Percentiles rank a stretch among this genome's conserved stretches.
Evolutionary conservation across 2,797 vertebrate genomes (phyloP).

Genomic region (Rousettus madagascariensis): DNA sequence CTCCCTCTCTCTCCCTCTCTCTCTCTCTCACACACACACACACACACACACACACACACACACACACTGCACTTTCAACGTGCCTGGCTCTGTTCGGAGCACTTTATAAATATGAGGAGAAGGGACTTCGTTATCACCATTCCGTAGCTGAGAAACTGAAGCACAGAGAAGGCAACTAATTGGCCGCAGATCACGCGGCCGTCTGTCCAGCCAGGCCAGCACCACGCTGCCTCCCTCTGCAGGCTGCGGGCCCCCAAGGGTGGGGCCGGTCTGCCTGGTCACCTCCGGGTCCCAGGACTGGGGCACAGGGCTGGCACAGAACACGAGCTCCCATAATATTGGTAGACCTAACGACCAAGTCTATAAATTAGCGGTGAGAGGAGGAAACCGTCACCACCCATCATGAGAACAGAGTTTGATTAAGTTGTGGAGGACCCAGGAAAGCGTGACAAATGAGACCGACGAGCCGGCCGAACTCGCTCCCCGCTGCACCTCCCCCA

Average conservation of each 20-base stretch:
- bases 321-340: background rate
- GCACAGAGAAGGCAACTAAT: background rate
- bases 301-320: background rate
- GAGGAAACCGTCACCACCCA: background rate
- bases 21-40: background rate
- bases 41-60: background rate
- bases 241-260: background rate
- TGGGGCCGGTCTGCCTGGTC: background rate
- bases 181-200: background rate
- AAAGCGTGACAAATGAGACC: background rate
- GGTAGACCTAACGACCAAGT: background rate
- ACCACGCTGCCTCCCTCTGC: background rate
- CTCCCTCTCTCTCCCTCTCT: too few species aligned
- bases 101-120: constrained; percentile 23
- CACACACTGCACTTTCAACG: background rate
- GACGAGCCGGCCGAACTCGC: background rate
- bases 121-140: background rate
- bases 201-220: background rate
- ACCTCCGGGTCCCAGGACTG: background rate
- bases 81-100: constrained; percentile 20
- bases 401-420: background rate
- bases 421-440: background rate
- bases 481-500: background rate
- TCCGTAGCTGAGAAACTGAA: constrained; percentile 40
- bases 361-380: background rate